Evolutionary conservation across 2,113 vertebrate genomes (phyloP), one percentile per base, ranked within the genome.

Genomic region (Rhinopomastus cyanomelas): DNA sequence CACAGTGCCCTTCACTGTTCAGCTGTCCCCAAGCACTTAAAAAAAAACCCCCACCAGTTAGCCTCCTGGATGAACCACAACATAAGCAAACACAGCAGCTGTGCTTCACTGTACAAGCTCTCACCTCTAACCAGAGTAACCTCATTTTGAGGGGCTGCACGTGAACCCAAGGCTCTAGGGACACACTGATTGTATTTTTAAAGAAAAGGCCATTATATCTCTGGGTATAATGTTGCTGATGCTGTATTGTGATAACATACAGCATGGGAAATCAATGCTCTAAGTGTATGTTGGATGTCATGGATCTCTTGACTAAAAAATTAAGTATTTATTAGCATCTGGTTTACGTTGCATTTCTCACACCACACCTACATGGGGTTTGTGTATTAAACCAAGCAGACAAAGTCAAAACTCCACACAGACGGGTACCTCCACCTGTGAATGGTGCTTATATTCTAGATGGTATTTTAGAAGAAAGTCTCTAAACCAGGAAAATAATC

Each of bases 101-200:
- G 29, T 25, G 74, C 39, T 61, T 37, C 3, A 7, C n/a, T 26
- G 27, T 10, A 4, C 19, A 71, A 55, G 44, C 61, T 19, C 37
- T 83, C 44, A 71, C 53, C 61, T 60, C 14, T 56, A 44, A 83
- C 5, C 46, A 73, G 8, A 68, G 30, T 16, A 74, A 81, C 18
- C 20, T 65, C 69, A 65, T 12, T 44, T 23, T 9, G 18, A 64
- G 71, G 53, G 30, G 26, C 56, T 75, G 36, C n/a, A 72, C 11
- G 3, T 0, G 1, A 68, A 49, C 25, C 32, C n/a, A 72, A 49
- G n/a, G 46, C 59, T 49, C 30, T 16, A 3, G 0, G 59, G 36
- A 72, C 64, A 57, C 21, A 64, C 30, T 37, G 27, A 61, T 8
- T 22, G 7, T n/a, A 16, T 25, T 57, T 42, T 3, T 37, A 15